A percentile compares a stretch with the other conserved stretches of the same genome.
phyloP scores from a whole-genome alignment of 2,113 vertebrate species.

The Syngnathus floridae region DNA sequence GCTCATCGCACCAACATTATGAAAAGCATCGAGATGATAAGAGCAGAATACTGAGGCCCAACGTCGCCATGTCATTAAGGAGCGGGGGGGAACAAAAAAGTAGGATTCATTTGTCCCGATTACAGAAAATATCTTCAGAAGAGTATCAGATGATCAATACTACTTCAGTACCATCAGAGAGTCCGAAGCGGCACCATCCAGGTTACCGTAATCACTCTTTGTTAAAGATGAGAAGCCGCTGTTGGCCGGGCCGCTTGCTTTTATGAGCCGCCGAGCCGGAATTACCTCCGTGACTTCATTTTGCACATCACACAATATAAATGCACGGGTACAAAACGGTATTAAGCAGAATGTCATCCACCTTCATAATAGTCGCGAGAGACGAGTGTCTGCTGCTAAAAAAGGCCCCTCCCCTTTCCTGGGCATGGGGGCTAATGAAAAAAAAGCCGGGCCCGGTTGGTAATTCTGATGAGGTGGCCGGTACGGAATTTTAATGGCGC shows the following conservation, averaged over 20 bases:
- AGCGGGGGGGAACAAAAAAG: neutral
- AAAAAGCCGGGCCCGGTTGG: slow-evolving; percentile 78
- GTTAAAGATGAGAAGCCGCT: slow-evolving; percentile 31
- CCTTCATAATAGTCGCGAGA: slow-evolving; percentile 15
- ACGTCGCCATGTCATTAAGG: slow-evolving; percentile 9
- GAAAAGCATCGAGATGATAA: slow-evolving; percentile 8
- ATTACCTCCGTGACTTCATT: slow-evolving; percentile 14
- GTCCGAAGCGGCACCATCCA: slow-evolving; percentile 24
- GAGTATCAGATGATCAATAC: neutral
- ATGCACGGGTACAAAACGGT: slow-evolving; percentile 20
- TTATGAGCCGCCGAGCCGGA: slow-evolving; percentile 15
- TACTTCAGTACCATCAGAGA: slow-evolving; percentile 15
- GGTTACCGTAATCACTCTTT: slow-evolving; percentile 30
- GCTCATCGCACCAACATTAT: slow-evolving; percentile 5
- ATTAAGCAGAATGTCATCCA: slow-evolving; percentile 19
- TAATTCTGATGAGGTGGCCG: slow-evolving; percentile 87
- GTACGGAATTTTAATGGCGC: slow-evolving; percentile 87
- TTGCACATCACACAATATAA: slow-evolving; percentile 19
- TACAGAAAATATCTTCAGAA: neutral
- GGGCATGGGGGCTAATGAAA: slow-evolving; percentile 78
- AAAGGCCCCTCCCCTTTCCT: slow-evolving; percentile 20
- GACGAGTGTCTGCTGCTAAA: slow-evolving; percentile 19
- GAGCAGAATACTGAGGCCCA: slow-evolving; percentile 4
- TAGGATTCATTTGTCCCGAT: too few species aligned
- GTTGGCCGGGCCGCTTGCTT: slow-evolving; percentile 12